Conservation (phyloP, 2,888 invertebrate species). For the Aporophyla lueneburgensis region DNA sequence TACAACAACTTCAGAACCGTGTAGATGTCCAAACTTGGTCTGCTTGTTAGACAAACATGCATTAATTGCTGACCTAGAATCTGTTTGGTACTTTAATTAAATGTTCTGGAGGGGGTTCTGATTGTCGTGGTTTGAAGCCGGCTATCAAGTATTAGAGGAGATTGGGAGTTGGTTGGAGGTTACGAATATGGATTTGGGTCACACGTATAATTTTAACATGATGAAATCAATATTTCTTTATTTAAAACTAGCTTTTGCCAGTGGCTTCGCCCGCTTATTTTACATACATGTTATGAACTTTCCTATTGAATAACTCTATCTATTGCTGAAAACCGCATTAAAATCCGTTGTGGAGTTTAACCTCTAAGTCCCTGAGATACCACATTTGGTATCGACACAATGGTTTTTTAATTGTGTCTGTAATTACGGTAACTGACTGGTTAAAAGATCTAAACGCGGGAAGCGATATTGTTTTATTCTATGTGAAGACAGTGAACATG, state of each 20-base stretch:
- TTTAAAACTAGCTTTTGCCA: too few relatives aligned
- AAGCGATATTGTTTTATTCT: too few relatives aligned
- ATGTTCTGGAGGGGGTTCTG: conserved; percentile 30
- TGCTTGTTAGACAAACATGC: conserved; percentile 48
- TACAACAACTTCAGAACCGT: conserved; percentile 7
- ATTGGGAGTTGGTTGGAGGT: not conserved
- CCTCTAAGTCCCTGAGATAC: too few relatives aligned
- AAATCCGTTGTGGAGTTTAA: too few relatives aligned
- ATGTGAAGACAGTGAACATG: not conserved
- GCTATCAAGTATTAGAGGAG: conserved; percentile 7
- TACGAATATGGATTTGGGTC: conserved; percentile 8
- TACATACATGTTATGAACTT: too few relatives aligned
- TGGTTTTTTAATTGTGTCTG: too few relatives aligned
- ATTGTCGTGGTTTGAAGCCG: conserved; percentile 47
- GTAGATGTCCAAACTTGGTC: conserved; percentile 32
- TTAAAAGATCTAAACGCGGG: too few relatives aligned
- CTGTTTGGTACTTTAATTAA: conserved; percentile 57
- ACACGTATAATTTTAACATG: not conserved
- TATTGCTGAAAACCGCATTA: too few relatives aligned
- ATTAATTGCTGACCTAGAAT: conserved; percentile 54
- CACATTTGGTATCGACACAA: too few relatives aligned
- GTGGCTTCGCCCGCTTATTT: too few relatives aligned
- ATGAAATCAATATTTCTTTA: not conserved
- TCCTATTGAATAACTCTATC: too few relatives aligned
- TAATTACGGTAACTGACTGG: too few relatives aligned